These are phyloP conservation scores for Berghia stephanieae DNA, from an alignment of 1,140 invertebrate genomes.

Conservation along the genomic window DNA sequence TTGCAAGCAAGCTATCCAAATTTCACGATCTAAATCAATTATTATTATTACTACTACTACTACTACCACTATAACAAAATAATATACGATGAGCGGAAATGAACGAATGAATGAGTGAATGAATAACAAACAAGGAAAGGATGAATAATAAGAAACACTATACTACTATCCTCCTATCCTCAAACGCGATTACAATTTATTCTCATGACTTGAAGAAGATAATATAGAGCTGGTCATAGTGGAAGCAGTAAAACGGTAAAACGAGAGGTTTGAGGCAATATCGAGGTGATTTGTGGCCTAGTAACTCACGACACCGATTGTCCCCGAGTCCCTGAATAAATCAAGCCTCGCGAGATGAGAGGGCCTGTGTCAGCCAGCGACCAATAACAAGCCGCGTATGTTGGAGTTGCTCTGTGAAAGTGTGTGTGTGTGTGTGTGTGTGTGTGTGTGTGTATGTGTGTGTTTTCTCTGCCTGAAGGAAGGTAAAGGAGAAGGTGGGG, in stretches of 20 bases:
- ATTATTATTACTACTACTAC: too few species aligned
- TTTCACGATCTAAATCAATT: conserved; percentile 51
- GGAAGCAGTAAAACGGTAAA: too few species aligned
- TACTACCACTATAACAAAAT: too few species aligned
- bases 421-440: neutral
- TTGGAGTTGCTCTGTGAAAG: neutral
- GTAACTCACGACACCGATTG: conserved; percentile 48
- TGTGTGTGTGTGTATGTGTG: neutral
- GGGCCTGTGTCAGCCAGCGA: conserved; percentile 32
- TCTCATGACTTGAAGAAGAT: too few species aligned
- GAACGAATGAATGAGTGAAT: too few species aligned
- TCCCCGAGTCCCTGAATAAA: conserved; percentile 57
- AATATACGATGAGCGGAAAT: too few species aligned
- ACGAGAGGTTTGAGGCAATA: too few species aligned
- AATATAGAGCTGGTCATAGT: too few species aligned
- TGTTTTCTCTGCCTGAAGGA: neutral
- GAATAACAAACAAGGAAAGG: too few species aligned
- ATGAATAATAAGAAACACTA: too few species aligned
- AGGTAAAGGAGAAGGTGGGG: neutral
- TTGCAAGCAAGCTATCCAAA: conserved; percentile 44
- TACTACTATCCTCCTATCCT: too few species aligned
- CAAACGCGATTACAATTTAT: too few species aligned
- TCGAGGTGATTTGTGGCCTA: conserved; percentile 59
- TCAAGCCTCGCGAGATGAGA: conserved; percentile 55
- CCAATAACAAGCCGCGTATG: conserved; percentile 48